These are phyloP conservation scores for Athalia rosae DNA, from an alignment of 2,888 invertebrate genomes.

Conservation along the genomic window DNA sequence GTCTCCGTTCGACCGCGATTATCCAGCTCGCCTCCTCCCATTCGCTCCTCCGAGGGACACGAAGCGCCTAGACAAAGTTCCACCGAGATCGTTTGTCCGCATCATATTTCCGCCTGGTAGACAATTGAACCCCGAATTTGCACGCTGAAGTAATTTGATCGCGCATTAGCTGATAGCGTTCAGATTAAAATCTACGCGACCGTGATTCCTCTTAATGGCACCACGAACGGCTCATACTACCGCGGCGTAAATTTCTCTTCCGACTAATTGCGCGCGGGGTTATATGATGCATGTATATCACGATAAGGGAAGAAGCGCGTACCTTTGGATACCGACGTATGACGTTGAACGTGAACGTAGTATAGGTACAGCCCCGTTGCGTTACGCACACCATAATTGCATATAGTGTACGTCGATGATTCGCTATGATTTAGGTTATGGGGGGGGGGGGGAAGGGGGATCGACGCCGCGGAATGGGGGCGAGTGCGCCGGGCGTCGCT, in stretches of 20 bases:
- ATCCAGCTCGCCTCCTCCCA: no score
- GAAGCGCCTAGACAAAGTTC: not conserved
- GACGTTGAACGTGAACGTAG: no score
- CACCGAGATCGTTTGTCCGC: not conserved
- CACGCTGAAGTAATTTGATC: no score
- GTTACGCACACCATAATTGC: conserved; percentile 22
- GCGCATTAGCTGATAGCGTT: not conserved
- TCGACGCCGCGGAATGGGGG: conserved; percentile 57
- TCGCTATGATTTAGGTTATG: conserved; percentile 55
- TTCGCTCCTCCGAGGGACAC: not conserved
- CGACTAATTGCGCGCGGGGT: conserved; percentile 7
- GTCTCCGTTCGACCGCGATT: no score
- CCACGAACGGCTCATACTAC: not conserved
- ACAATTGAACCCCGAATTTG: no score
- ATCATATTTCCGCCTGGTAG: not conserved
- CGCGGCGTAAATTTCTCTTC: not conserved
- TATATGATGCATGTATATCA: no score
- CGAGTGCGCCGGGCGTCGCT: conserved; percentile 65
- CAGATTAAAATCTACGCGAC: not conserved
- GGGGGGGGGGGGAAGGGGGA: no score
- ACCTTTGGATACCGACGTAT: not conserved
- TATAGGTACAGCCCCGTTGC: no score
- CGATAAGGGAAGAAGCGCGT: not conserved
- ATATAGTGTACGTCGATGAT: conserved; percentile 52
- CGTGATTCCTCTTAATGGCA: conserved; percentile 17